Evolutionary conservation across 2,888 invertebrate genomes (phyloP).

Genomic region (Diplolepis rosae): DNA sequence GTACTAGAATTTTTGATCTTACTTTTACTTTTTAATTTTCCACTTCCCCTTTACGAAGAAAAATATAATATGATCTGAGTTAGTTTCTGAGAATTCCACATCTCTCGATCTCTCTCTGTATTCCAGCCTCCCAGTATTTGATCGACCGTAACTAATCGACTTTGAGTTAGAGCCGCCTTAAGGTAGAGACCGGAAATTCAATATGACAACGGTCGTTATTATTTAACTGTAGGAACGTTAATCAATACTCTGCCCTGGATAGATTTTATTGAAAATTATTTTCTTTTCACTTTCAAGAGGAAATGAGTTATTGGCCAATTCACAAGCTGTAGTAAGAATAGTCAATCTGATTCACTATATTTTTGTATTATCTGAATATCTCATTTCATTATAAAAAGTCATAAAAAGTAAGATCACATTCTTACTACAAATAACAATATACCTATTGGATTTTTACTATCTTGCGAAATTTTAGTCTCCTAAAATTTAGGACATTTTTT

Average conservation of each 20-base stretch:
- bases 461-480: no score
- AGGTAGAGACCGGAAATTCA: not conserved
- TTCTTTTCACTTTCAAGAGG: not conserved
- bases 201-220: constrained; percentile 4
- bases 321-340: not conserved
- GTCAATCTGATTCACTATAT: no score
- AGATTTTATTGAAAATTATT: not conserved
- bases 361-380: no score
- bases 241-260: not conserved
- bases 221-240: not conserved
- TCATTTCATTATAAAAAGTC: no score
- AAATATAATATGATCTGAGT: not conserved
- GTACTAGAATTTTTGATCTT: not conserved
- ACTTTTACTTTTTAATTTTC: not conserved
- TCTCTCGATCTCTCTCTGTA: no score
- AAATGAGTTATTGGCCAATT: not conserved
- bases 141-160: constrained; percentile 25
- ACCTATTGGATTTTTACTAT: no score
- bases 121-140: not conserved
- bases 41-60: not conserved
- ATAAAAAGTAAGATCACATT: no score
- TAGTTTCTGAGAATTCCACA: not conserved
- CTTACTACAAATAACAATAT: no score
- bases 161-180: not conserved
- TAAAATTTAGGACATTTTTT: no score